These are phyloP conservation scores for Agapetus fuscipes DNA, from an alignment of 2,888 invertebrate species.

Conservation along the genomic window DNA sequence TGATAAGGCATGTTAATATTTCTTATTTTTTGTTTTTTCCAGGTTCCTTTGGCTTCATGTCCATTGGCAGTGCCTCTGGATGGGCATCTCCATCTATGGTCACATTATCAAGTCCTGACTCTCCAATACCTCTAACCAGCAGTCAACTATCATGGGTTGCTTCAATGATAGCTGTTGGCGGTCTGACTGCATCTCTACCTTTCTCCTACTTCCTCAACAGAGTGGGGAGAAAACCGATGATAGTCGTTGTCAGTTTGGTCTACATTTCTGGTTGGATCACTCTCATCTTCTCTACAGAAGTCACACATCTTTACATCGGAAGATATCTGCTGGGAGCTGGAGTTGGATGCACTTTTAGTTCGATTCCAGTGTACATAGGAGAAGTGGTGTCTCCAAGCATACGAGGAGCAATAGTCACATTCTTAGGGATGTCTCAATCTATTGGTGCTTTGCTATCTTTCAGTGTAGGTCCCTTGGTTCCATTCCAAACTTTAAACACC, in stretches of 20 bases:
- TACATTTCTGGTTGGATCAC: conserved; percentile 16
- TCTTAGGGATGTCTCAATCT: conserved; percentile 13
- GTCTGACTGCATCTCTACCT: conserved; percentile 16
- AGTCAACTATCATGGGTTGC: conserved; percentile 19
- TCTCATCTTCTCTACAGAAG: conserved; percentile 12
- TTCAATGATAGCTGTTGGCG: conserved; percentile 18
- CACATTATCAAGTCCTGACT: conserved; percentile 15
- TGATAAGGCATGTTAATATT: too few relatives aligned
- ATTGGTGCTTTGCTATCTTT: conserved; percentile 13
- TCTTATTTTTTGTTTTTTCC: conserved; percentile 9
- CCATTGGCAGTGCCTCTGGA: conserved; percentile 16
- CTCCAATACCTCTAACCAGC: conserved; percentile 12
- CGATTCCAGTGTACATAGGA: conserved; percentile 18
- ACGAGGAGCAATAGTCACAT: conserved; percentile 17
- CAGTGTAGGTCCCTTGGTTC: conserved; percentile 14
- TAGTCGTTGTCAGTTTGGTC: conserved; percentile 11
- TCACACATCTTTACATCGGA: conserved; percentile 16
- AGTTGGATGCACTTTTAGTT: conserved; percentile 17
- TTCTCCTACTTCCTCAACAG: conserved; percentile 19
- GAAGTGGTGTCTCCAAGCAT: conserved; percentile 16
- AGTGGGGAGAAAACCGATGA: conserved; percentile 18
- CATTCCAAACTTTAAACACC: conserved; percentile 15
- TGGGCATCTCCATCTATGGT: conserved; percentile 20
- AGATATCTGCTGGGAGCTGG: conserved; percentile 17
- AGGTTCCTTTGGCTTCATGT: conserved; percentile 18